Evolutionary conservation across 2,797 vertebrate species (phyloP).

Genomic region (Serranus cabrilla): DNA sequence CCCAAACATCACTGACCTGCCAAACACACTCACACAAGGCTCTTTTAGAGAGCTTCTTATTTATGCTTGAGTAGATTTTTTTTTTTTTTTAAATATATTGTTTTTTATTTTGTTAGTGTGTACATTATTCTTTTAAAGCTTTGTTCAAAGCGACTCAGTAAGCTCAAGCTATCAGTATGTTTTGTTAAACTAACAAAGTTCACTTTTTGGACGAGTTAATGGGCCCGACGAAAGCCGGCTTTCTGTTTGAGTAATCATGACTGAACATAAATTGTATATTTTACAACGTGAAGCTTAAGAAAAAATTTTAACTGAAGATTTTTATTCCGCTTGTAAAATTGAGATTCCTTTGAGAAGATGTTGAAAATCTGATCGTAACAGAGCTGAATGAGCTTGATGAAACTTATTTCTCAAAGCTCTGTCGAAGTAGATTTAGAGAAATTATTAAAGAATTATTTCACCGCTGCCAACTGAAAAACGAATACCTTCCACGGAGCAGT

Average conservation of each 20-base stretch:
- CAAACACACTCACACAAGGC: slow-evolving; percentile 58
- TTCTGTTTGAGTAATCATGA: slow-evolving; percentile 41
- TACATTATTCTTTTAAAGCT: slow-evolving; percentile 54
- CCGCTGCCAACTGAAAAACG: slow-evolving; percentile 45
- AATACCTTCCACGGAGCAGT: slow-evolving; percentile 51
- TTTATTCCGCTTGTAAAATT: slow-evolving; percentile 62
- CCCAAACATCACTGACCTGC: slow-evolving; percentile 35
- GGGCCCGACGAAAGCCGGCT: slow-evolving; percentile 60
- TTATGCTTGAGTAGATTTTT: slow-evolving; percentile 65
- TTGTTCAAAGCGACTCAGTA: slow-evolving; percentile 42
- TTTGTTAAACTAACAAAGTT: slow-evolving; percentile 29
- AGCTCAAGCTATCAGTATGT: slow-evolving; percentile 38
- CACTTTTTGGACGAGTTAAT: slow-evolving; percentile 19
- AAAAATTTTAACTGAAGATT: slow-evolving; percentile 41
- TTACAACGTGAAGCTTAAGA: slow-evolving; percentile 49
- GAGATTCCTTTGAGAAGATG: slow-evolving; percentile 46
- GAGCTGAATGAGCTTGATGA: slow-evolving; percentile 49
- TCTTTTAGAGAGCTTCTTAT: slow-evolving; percentile 53
- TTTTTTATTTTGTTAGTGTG: slow-evolving; percentile 63
- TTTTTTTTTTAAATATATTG: slow-evolving; percentile 17
- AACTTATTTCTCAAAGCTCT: slow-evolving; percentile 43
- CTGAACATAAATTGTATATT: slow-evolving; percentile 62
- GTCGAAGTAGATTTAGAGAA: slow-evolving; percentile 43
- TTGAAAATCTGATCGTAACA: slow-evolving; percentile 46
- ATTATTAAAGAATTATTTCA: slow-evolving; percentile 39